A percentile compares a stretch with the other conserved stretches of the same genome.
phyloP scores from a whole-genome alignment of 2,888 invertebrate genomes.

The Eupeodes luniger region DNA sequence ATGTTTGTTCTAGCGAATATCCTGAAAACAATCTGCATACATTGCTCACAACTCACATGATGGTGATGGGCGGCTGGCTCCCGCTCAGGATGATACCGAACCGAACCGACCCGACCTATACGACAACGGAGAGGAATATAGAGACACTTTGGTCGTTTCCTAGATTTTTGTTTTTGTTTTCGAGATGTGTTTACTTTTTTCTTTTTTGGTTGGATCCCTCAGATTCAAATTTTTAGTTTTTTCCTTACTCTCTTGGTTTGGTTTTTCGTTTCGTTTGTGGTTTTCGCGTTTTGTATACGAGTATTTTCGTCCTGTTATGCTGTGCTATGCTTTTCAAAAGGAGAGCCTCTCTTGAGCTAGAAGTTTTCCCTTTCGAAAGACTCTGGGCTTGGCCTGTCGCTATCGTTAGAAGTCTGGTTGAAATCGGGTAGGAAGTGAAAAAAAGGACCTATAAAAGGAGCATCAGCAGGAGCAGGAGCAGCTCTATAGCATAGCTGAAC shows the following conservation, averaged over 20 bases:
- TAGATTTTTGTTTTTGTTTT: constrained; percentile 31
- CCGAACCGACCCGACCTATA: not conserved
- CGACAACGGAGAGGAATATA: not conserved
- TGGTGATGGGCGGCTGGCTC: constrained; percentile 13
- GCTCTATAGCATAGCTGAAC: not conserved
- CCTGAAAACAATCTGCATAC: constrained; percentile 74
- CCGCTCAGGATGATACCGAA: too few relatives aligned
- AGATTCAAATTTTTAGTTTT: constrained; percentile 50
- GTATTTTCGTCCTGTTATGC: constrained; percentile 38
- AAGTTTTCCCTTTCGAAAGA: constrained; percentile 52
- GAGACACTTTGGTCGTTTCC: constrained; percentile 51
- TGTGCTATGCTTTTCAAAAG: constrained; percentile 17
- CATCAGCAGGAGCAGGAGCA: not conserved
- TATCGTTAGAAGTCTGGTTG: constrained; percentile 3
- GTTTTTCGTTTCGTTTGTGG: constrained; percentile 69
- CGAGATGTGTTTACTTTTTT: constrained; percentile 2
- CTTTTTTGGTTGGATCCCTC: constrained; percentile 44
- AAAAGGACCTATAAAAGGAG: constrained; percentile 28
- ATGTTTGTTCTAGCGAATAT: constrained; percentile 73
- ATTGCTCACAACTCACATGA: constrained; percentile 57
- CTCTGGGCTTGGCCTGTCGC: constrained; percentile 58
- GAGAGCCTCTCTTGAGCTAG: constrained; percentile 2
- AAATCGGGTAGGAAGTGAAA: constrained; percentile 48
- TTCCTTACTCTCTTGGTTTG: constrained; percentile 49
- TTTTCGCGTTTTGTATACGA: constrained; percentile 42